These are phyloP conservation scores for Picus viridis DNA, from an alignment of 2,797 vertebrate genomes.

Conservation along the genomic window DNA sequence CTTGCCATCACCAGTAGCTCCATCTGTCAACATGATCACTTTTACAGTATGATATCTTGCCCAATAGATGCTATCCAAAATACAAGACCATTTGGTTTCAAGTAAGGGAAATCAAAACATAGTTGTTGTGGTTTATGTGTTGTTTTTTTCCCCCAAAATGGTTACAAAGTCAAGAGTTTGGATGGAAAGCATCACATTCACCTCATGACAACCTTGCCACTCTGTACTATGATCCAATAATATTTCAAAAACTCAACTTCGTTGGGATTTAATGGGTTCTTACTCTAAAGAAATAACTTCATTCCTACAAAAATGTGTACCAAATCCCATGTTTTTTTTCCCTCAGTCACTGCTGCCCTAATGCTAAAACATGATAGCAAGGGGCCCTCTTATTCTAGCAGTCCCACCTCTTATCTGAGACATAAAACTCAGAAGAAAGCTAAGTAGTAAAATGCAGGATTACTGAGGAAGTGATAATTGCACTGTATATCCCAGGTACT, in stretches of 20 bases:
- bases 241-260: not conserved
- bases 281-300: not conserved
- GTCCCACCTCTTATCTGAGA: not conserved
- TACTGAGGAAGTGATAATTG: not conserved
- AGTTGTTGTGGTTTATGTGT: too few species aligned
- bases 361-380: not conserved
- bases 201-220: not conserved
- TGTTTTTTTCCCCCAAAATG: not conserved
- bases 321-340: not conserved
- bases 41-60: not conserved
- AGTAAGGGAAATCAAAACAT: not conserved
- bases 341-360: not conserved
- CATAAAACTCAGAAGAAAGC: not conserved
- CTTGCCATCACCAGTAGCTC: not conserved
- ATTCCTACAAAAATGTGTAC: not conserved
- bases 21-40: not conserved
- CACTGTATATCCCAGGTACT: not conserved
- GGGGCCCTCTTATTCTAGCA: not conserved
- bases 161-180: not conserved
- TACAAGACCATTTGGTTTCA: not conserved
- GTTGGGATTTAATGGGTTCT: not conserved
- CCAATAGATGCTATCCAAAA: not conserved
- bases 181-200: not conserved
- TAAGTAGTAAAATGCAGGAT: not conserved
- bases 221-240: not conserved